Percentiles rank a stretch among this genome's conserved stretches.
These are phyloP conservation scores for Zaprionus tsacasi DNA, from an alignment of 1,140 invertebrate genomes.

Conservation along the genomic window DNA sequence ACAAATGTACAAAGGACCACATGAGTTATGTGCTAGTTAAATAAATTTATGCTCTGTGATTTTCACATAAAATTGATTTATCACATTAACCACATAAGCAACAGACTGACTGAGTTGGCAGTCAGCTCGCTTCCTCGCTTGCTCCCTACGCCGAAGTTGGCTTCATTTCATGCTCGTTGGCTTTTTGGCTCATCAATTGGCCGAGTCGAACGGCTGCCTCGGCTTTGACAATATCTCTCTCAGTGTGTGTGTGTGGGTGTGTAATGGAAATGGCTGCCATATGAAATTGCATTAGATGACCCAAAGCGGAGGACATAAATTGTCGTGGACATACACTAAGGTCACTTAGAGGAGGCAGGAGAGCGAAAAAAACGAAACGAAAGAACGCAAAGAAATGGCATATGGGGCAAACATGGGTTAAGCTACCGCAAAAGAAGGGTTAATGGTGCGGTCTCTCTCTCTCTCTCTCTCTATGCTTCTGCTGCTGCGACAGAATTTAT, in stretches of 20 bases:
- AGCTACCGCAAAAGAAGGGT: constrained; percentile 74
- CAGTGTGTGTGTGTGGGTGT: neutral
- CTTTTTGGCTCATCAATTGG: constrained; percentile 80
- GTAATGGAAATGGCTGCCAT: constrained; percentile 49
- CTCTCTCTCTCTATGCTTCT: neutral
- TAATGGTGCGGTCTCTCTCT: constrained; percentile 62
- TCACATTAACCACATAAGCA: constrained; percentile 72
- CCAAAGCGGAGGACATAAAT: constrained; percentile 69
- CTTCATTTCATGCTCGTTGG: constrained; percentile 81
- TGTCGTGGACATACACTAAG: constrained; percentile 44
- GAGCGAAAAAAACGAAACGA: constrained; percentile 12
- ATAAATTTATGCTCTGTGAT: constrained; percentile 82
- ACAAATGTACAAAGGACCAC: constrained; percentile 47
- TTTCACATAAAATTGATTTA: constrained; percentile 82
- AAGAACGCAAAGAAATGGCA: constrained; percentile 36
- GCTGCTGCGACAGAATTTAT: constrained; percentile 62
- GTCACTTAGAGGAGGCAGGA: constrained; percentile 21
- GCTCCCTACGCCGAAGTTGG: constrained; percentile 51
- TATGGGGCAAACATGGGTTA: constrained; percentile 52
- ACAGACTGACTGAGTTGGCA: constrained; percentile 22
- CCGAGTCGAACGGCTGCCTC: constrained; percentile 39
- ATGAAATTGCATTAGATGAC: constrained; percentile 73
- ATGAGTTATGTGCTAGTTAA: constrained; percentile 80
- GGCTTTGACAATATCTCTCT: constrained; percentile 38
- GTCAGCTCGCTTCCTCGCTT: constrained; percentile 29